Percentiles rank a stretch among this genome's conserved stretches.
phyloP scores from a whole-genome alignment of 2,888 invertebrate genomes.

The Pammene fasciana region DNA sequence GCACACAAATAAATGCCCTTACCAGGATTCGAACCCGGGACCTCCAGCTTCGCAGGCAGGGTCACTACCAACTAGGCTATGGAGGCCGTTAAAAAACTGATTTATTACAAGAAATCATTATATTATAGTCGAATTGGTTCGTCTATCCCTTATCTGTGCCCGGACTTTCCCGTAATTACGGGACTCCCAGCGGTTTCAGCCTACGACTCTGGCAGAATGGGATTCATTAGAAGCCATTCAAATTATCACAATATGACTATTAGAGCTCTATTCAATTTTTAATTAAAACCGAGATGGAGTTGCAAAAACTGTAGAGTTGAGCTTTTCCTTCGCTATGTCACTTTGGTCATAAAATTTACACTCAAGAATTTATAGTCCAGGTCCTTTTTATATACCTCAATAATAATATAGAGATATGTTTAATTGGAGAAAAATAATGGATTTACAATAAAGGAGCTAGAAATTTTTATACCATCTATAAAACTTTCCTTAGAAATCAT shows the following conservation, averaged over 20 bases:
- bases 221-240: constrained; percentile 81
- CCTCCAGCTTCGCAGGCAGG: too few species aligned
- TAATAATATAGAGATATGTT: too few species aligned
- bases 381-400: too few species aligned
- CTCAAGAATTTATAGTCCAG: too few species aligned
- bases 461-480: too few species aligned
- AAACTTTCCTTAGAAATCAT: too few species aligned
- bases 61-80: too few species aligned
- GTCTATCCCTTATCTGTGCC: constrained; percentile 35
- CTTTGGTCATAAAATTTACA: not conserved
- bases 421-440: too few species aligned
- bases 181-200: constrained; percentile 67
- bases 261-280: constrained; percentile 72
- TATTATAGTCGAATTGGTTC: not conserved
- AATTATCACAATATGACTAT: constrained; percentile 77
- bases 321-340: constrained; percentile 15
- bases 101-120: not conserved
- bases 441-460: too few species aligned
- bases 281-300: constrained; percentile 62
- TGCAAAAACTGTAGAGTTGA: constrained; percentile 42
- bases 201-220: constrained; percentile 69
- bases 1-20: too few species aligned
- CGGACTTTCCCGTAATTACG: constrained; percentile 73
- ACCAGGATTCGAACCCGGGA: too few species aligned
- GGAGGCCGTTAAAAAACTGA: not conserved